Evolutionary conservation across 2,888 invertebrate species (phyloP), one percentile per base, ranked within the genome.

Genomic region (Podabrus alpinus): DNA sequence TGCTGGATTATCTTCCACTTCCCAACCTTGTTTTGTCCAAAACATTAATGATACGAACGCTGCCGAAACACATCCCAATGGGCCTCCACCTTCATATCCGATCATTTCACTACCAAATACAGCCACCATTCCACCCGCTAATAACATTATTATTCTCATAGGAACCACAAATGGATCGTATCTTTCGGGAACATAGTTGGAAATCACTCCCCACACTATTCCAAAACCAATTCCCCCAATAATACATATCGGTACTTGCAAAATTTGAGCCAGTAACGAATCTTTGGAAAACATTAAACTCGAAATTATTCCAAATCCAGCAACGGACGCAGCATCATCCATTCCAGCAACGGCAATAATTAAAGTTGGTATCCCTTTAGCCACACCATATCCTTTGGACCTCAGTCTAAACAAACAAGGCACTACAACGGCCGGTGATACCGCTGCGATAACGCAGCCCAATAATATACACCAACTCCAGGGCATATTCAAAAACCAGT

Each of bases 401-500:
- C 97, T 92, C 15, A 98, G 89, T 29, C 94, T 90, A 86, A 98
- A 93, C 77, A 99, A 90, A 80, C 96, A 95, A 0, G 98, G 97
- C 15, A 99, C 98, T 10, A 98, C 94, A n/a, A 99, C 98, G 3
- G 98, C 98, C 0, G 98, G 98, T 0, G 97, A 97, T 1, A 99
- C 98, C 0, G 98, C 98, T 0, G 97, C 96, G 75, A 97, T 88
- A 75, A 96, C 92, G 59, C 94, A 92, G 10, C 97, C 97, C 29
- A 97, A 89, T 70, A 97, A 90, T 81, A 96, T 91, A 5, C 92
- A 90, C 94, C 95, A 96, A 81, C 91, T 88, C 96, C 96, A 96
- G 0, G 97, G 95, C 79, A 98, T 88, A 68, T 90, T 92, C 2
- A 98, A 89, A 5, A 97, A 88, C 82, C 90, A 94, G 84, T 94